These are phyloP conservation scores for Muricea muricata DNA, from an alignment of 92 coral and sea anemone species.

Conservation along the genomic window DNA sequence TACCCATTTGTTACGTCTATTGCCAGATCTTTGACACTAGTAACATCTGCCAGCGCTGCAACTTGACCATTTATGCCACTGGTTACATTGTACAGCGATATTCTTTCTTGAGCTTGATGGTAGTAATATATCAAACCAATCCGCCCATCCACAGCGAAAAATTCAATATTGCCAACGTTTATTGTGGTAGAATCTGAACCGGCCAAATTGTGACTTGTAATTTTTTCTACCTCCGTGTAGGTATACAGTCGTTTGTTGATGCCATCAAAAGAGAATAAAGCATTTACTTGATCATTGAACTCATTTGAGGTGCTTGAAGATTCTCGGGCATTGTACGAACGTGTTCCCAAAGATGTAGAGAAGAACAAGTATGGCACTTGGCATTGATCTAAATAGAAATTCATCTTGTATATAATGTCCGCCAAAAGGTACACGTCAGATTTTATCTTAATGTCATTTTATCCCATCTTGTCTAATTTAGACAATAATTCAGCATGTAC, in stretches of 20 bases:
- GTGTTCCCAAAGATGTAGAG: not conserved
- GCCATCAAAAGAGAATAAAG: not conserved
- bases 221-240: not conserved
- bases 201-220: not conserved
- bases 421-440: too few relatives aligned
- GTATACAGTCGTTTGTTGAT: not conserved
- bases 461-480: not conserved
- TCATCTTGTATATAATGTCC: too few relatives aligned
- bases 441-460: too few relatives aligned
- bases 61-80: not conserved
- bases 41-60: not conserved
- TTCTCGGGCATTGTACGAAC: not conserved
- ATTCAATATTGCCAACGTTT: not conserved
- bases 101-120: not conserved
- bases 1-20: not conserved
- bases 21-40: not conserved
- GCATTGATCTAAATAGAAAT: not conserved
- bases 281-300: not conserved
- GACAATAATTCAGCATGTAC: too few relatives aligned
- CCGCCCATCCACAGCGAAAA: not conserved
- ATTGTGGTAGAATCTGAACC: not conserved
- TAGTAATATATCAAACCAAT: not conserved
- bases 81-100: not conserved
- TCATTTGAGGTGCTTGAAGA: not conserved
- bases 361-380: slow-evolving; percentile 6